Evolutionary conservation across 2,888 invertebrate genomes (phyloP).

Genomic region (Dynastes maya): DNA sequence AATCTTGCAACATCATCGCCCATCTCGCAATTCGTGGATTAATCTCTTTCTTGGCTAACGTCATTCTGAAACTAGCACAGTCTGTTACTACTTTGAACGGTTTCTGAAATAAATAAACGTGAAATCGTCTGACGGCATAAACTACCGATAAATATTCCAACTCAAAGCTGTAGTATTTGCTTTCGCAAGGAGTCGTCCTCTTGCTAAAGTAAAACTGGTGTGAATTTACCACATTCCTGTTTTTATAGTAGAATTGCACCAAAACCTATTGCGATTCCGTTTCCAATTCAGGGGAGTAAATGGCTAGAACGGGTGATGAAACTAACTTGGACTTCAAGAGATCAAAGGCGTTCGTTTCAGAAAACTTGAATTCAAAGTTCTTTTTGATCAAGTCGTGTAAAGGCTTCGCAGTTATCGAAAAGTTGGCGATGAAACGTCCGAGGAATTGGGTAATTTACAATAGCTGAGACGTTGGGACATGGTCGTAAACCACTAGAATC

Average conservation of each 20-base stretch:
- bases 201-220: slow-evolving; percentile 46
- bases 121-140: slow-evolving; percentile 58
- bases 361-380: slow-evolving; percentile 20
- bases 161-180: slow-evolving; percentile 38
- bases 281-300: slow-evolving; percentile 50
- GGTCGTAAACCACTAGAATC: slow-evolving; percentile 11
- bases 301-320: background rate
- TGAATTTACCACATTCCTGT: slow-evolving; percentile 50
- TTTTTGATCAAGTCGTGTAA: slow-evolving; percentile 35
- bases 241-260: slow-evolving; percentile 63
- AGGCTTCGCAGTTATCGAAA: slow-evolving; percentile 40
- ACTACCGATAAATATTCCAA: slow-evolving; percentile 52
- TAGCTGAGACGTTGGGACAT: background rate
- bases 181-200: slow-evolving; percentile 14
- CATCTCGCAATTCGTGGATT: slow-evolving; percentile 59
- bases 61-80: slow-evolving; percentile 57
- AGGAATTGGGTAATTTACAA: slow-evolving; percentile 30
- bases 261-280: slow-evolving; percentile 62
- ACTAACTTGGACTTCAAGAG: slow-evolving; percentile 5
- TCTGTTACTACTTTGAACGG: slow-evolving; percentile 59
- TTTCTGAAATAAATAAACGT: slow-evolving; percentile 59
- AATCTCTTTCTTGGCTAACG: slow-evolving; percentile 59
- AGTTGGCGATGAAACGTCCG: slow-evolving; percentile 32
- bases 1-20: slow-evolving; percentile 61
- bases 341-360: slow-evolving; percentile 27